Base-by-base conservation (phyloP, 2,113 vertebrate genomes). In the Hippopotamus amphibius region DNA sequence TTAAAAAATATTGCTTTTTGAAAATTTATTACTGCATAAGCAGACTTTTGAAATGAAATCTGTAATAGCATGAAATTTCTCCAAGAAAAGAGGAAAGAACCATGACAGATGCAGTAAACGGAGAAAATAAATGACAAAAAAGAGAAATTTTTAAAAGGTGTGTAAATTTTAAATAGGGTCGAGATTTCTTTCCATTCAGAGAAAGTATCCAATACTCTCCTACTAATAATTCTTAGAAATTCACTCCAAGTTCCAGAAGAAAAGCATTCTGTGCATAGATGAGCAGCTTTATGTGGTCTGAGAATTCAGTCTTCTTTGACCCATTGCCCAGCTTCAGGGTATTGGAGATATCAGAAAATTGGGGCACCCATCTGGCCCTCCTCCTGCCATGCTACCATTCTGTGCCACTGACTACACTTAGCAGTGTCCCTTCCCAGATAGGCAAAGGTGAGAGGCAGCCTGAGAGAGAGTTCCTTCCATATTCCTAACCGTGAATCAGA, bases 11-110 rank as follows among this genome's bases (percentile, higher is more conserved):
- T 4, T 92, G 14, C 13, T 65, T 46, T 69, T 65, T 88, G 16
- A 66, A 89, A 79, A 91, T 92, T 63, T 94, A 57, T 61, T 37
- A 85, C 48, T 85, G 46, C 57, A 61, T 22, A 85, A 85, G 46
- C 50, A 66, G 63, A 77, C 9, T 79, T 94, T 71, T 89, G 3
- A 93, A 95, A 80, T 72, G 24, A 96, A 94, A 88, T 16, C 22
- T 65, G 0, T 50, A 59, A 93, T 46, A 37, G 10, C 33, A 80
- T 84, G n/a, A 85, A 80, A 72, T 76, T 33, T 53, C 26, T 72
- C 46, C 24, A 66, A 57, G 43, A 53, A 86, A 55, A 87, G 13
- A 63, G 30, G 28, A 76, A 71, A 46, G 7, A 37, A 41, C 6
- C 57, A 74, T 63, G 43, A 74, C 5, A 7, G 16, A 63, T 71